These are phyloP conservation scores for Mycteria americana DNA, from an alignment of 2,797 vertebrate genomes.

Conservation along the genomic window DNA sequence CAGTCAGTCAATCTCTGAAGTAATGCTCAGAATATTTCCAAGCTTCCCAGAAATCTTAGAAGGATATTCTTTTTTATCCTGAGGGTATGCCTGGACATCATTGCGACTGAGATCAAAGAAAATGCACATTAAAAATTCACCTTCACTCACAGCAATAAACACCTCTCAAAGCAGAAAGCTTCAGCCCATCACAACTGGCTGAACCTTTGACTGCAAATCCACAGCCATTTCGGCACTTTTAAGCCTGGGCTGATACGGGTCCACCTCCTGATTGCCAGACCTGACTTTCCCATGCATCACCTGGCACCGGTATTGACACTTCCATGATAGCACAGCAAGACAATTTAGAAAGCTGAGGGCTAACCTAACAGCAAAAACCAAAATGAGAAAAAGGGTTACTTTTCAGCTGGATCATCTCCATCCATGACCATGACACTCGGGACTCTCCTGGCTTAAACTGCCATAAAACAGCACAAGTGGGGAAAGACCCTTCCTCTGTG, in stretches of 20 bases:
- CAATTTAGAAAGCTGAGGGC: background rate
- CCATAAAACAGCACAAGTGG: background rate
- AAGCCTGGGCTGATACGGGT: background rate
- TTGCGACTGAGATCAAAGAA: background rate
- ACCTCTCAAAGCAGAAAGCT: background rate
- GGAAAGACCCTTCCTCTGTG: background rate
- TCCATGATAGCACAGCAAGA: background rate
- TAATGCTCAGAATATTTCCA: background rate
- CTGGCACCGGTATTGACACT: background rate
- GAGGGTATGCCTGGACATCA: background rate
- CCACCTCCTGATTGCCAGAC: background rate
- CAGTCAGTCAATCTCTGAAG: background rate
- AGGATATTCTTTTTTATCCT: background rate
- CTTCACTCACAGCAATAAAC: background rate
- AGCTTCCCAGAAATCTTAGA: background rate
- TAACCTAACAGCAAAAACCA: background rate
- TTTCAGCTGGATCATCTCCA: background rate
- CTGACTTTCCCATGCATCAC: accelerated
- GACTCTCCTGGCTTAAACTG: background rate
- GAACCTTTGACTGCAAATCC: background rate
- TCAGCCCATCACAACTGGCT: background rate
- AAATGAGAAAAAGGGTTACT: background rate
- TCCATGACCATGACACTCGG: accelerated
- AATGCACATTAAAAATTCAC: background rate
- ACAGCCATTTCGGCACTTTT: background rate